Conservation (phyloP, 2,113 vertebrate genomes). For the Chamaetylas fuelleborni region DNA sequence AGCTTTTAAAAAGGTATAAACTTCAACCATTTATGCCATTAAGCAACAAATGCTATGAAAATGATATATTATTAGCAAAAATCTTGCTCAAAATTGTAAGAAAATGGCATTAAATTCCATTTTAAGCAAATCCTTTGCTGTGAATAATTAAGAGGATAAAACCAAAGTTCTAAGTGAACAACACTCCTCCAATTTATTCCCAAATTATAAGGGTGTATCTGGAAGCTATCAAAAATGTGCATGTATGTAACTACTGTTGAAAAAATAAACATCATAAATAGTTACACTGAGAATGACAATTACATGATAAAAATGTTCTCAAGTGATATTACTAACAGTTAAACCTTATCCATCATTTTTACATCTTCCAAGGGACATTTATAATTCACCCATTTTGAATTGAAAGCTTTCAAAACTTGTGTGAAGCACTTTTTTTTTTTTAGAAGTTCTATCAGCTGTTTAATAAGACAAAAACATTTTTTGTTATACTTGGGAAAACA, state of each 20-base stretch:
- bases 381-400: neutral
- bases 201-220: neutral
- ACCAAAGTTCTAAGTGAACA: neutral
- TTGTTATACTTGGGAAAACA: conserved; percentile 37
- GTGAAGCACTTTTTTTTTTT: neutral
- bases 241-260: neutral
- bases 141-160: neutral
- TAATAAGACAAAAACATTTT: conserved; percentile 14
- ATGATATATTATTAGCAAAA: neutral
- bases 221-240: neutral
- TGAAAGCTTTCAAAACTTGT: conserved; percentile 48
- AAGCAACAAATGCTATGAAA: neutral
- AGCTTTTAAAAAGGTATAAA: neutral
- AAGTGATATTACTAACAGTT: neutral
- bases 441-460: conserved; percentile 30
- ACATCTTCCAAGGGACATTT: conserved; percentile 17
- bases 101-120: neutral
- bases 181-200: neutral
- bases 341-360: conserved; percentile 12
- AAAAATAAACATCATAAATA: conserved; percentile 14
- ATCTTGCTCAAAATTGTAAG: neutral
- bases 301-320: neutral
- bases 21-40: neutral
- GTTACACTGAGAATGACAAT: neutral
- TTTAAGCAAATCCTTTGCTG: neutral